These are phyloP conservation scores for Cardiocondyla obscurior DNA, from an alignment of 1,140 invertebrate genomes.

Conservation along the genomic window DNA sequence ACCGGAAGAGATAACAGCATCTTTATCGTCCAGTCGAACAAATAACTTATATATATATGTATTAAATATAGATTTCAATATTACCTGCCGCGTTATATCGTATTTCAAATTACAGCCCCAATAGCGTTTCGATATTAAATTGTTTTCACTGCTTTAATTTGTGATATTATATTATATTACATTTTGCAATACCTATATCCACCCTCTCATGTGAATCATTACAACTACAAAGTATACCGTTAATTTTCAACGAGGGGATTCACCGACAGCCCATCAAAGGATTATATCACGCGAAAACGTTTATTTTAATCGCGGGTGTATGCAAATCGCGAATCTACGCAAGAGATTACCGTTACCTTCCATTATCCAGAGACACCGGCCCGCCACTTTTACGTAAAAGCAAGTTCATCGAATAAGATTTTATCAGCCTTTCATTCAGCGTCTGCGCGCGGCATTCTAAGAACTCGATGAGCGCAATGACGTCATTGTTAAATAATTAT, in stretches of 20 bases:
- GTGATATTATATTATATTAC: neutral
- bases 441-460: neutral
- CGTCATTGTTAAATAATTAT: conserved; percentile 23
- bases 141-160: neutral
- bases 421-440: neutral
- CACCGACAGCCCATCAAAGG: neutral
- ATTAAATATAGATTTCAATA: neutral
- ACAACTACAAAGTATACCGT: neutral
- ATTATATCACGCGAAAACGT: conserved; percentile 4
- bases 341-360: neutral
- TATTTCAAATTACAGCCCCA: neutral
- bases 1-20: neutral
- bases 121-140: neutral
- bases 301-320: neutral
- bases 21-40: neutral
- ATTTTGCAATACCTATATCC: neutral
- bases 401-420: neutral
- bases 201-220: neutral
- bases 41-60: neutral
- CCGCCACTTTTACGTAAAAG: neutral
- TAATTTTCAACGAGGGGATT: neutral
- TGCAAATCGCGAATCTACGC: neutral
- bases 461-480: neutral
- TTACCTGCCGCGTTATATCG: neutral
- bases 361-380: neutral